Evolutionary conservation across 2,113 vertebrate genomes (phyloP).

Genomic region (Calidris pugnax): DNA sequence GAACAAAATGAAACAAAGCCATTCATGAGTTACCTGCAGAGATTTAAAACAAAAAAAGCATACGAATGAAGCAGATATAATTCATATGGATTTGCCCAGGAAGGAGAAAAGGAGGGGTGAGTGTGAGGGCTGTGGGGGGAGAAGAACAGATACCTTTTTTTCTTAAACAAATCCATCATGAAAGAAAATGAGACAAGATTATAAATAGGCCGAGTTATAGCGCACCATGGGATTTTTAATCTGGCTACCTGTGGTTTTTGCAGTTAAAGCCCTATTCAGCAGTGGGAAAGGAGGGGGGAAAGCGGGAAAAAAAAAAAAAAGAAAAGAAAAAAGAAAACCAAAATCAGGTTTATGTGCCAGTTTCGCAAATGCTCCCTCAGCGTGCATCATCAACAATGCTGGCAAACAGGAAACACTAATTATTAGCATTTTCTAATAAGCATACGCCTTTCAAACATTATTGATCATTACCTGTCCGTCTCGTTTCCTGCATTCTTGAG

Average conservation of each 20-base stretch:
- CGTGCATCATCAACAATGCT: constrained; percentile 73
- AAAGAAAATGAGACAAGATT: constrained; percentile 83
- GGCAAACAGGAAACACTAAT: constrained; percentile 69
- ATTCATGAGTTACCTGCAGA: constrained; percentile 73
- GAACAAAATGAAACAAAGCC: constrained; percentile 56
- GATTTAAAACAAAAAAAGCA: constrained; percentile 71
- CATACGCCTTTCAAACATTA: constrained; percentile 53
- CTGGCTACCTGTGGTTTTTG: constrained; percentile 85
- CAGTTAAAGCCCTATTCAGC: constrained; percentile 79
- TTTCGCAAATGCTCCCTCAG: constrained; percentile 78
- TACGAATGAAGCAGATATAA: constrained; percentile 62
- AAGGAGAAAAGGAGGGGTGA: constrained; percentile 68
- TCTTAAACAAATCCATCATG: constrained; percentile 78
- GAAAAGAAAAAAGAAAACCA: constrained; percentile 42
- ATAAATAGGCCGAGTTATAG: constrained; percentile 81
- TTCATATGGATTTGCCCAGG: constrained; percentile 76
- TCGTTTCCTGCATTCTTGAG: constrained; percentile 87
- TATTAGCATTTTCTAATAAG: constrained; percentile 70
- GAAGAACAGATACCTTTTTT: constrained; percentile 74
- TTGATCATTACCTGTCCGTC: constrained; percentile 89
- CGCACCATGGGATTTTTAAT: constrained; percentile 81
- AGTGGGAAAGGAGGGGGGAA: constrained; percentile 51
- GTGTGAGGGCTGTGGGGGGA: constrained; percentile 23
- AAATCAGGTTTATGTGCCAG: constrained; percentile 74
- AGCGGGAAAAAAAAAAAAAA: neutral